Evolutionary conservation across 2,113 vertebrate species (phyloP).

Genomic region (Cynoglossus semilaevis): DNA sequence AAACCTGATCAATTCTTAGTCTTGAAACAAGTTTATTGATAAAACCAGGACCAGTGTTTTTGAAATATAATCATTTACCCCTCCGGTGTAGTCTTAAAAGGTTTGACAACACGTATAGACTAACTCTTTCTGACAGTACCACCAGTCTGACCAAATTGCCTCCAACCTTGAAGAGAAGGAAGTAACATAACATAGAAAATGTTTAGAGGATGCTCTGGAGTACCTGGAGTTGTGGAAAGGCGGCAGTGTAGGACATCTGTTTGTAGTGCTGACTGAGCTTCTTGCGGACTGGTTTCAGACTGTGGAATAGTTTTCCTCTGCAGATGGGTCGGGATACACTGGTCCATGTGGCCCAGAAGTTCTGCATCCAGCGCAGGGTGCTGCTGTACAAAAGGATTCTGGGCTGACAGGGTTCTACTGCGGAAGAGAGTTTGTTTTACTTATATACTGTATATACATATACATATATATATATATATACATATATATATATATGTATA

Average conservation of each 20-base stretch:
- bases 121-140: too few relatives aligned
- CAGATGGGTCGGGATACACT: slow-evolving; percentile 93
- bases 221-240: slow-evolving; percentile 92
- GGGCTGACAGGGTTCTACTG: slow-evolving; percentile 83
- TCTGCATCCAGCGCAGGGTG: slow-evolving; percentile 99
- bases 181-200: too few relatives aligned
- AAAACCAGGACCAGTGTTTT: too few relatives aligned
- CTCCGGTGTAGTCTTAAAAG: too few relatives aligned
- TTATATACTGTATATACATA: neutral
- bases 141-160: too few relatives aligned
- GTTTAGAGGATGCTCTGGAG: slow-evolving; percentile 7
- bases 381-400: slow-evolving; percentile 95
- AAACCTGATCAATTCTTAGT: too few relatives aligned
- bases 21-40: neutral
- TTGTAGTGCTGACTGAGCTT: slow-evolving; percentile 98
- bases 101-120: too few relatives aligned
- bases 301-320: slow-evolving; percentile 93
- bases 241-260: slow-evolving; percentile 90
- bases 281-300: slow-evolving; percentile 87
- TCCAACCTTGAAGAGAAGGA: too few relatives aligned
- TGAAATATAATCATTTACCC: too few relatives aligned
- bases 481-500: neutral
- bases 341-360: slow-evolving; percentile 98
- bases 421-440: neutral
- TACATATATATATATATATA: neutral